Percentiles rank a stretch among this genome's conserved stretches.
These are phyloP conservation scores for Monoplex corrugatus DNA, from an alignment of 2,888 invertebrate species.

Conservation along the genomic window DNA sequence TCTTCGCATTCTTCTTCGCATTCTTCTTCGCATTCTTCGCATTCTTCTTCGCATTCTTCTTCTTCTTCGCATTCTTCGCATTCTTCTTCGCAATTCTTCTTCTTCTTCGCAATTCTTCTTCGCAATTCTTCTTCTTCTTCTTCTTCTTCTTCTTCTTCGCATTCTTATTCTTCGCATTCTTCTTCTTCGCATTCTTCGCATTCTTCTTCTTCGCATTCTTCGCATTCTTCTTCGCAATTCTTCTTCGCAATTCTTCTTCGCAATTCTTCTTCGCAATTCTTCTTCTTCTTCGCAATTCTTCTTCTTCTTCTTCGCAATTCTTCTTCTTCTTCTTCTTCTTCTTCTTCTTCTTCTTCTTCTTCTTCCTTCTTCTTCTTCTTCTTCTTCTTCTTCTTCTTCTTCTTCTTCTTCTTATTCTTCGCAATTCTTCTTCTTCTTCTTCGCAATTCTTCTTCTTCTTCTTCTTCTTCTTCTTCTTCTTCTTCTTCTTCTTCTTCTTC, in stretches of 20 bases:
- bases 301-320: background rate
- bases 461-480: background rate
- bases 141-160: background rate
- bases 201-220: background rate
- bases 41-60: too few relatives aligned
- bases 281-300: background rate
- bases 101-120: too few relatives aligned
- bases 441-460: background rate
- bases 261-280: constrained; percentile 1
- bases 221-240: background rate
- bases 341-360: background rate
- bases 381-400: background rate
- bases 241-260: background rate
- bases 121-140: constrained; percentile 1
- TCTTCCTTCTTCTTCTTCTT: constrained; percentile 1
- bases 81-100: too few relatives aligned
- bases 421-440: background rate
- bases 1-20: background rate
- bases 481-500: background rate
- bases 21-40: background rate
- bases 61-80: too few relatives aligned
- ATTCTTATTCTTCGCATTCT: background rate
- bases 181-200: background rate
- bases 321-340: constrained; percentile 1
- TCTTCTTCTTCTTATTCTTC: background rate